phyloP scores from a whole-genome alignment of 2,888 invertebrate species.

The Folsomia candida region DNA sequence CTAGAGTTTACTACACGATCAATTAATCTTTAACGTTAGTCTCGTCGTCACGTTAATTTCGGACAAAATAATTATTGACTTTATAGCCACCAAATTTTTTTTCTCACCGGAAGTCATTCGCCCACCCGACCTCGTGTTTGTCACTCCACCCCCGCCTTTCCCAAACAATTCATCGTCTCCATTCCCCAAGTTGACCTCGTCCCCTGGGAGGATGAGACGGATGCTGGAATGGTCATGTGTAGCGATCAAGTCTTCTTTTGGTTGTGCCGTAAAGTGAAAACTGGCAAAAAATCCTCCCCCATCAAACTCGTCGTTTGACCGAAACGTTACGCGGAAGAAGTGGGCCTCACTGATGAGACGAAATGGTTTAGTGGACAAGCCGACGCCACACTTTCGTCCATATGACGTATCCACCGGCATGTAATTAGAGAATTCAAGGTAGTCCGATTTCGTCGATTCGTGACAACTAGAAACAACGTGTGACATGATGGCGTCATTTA shows the following conservation, averaged over 20 bases:
- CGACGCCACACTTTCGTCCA: constrained; percentile 75
- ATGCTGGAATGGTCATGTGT: neutral
- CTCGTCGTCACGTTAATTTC: no score
- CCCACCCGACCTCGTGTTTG: neutral
- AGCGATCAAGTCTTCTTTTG: neutral
- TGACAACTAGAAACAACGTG: constrained; percentile 69
- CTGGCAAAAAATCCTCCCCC: constrained; percentile 46
- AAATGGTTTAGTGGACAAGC: constrained; percentile 36
- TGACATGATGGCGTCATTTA: no score
- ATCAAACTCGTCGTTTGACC: constrained; percentile 75
- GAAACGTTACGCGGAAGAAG: constrained; percentile 79
- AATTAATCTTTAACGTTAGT: no score
- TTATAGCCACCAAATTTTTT: no score
- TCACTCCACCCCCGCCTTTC: neutral
- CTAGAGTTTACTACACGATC: no score
- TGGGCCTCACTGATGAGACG: constrained; percentile 25
- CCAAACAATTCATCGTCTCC: neutral
- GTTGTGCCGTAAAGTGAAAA: constrained; percentile 44
- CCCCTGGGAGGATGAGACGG: neutral
- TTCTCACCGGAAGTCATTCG: neutral
- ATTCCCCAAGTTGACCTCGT: neutral
- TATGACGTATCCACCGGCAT: constrained; percentile 85
- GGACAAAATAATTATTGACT: no score
- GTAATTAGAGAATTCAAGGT: constrained; percentile 93
- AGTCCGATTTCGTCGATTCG: constrained; percentile 86